Evolutionary conservation across 1,140 invertebrate species (phyloP).

Genomic region (Schmidtea mediterranea): DNA sequence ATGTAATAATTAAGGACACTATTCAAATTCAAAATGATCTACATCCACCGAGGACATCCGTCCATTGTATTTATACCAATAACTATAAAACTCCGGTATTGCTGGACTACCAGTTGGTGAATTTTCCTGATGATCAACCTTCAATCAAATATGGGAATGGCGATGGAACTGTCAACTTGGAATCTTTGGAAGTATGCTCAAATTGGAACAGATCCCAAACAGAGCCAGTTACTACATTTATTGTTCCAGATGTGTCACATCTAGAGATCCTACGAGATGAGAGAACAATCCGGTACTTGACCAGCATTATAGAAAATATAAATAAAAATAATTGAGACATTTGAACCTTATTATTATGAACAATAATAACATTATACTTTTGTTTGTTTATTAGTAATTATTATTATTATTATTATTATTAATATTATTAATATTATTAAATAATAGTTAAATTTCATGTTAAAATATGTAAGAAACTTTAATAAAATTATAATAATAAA

Average conservation of each 20-base stretch:
- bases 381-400: too few species aligned
- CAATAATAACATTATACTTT: too few species aligned
- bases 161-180: slow-evolving; percentile 72
- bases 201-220: slow-evolving; percentile 39
- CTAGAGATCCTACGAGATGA: slow-evolving; percentile 28
- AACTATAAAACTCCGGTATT: slow-evolving; percentile 43
- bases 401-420: too few species aligned
- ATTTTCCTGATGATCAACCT: slow-evolving; percentile 42
- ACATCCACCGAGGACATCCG: slow-evolving; percentile 51
- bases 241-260: slow-evolving; percentile 42
- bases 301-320: too few species aligned
- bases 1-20: not conserved
- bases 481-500: too few species aligned
- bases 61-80: slow-evolving; percentile 60
- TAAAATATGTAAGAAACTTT: too few species aligned
- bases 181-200: slow-evolving; percentile 50
- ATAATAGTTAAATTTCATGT: too few species aligned
- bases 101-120: not conserved
- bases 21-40: slow-evolving; percentile 30
- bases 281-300: slow-evolving; percentile 12
- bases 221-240: slow-evolving; percentile 35
- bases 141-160: slow-evolving; percentile 51
- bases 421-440: too few species aligned
- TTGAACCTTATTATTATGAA: too few species aligned
- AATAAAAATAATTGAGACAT: too few species aligned